Evolutionary conservation across 2,888 invertebrate species (phyloP).

Genomic region (Taenaris catops): DNA sequence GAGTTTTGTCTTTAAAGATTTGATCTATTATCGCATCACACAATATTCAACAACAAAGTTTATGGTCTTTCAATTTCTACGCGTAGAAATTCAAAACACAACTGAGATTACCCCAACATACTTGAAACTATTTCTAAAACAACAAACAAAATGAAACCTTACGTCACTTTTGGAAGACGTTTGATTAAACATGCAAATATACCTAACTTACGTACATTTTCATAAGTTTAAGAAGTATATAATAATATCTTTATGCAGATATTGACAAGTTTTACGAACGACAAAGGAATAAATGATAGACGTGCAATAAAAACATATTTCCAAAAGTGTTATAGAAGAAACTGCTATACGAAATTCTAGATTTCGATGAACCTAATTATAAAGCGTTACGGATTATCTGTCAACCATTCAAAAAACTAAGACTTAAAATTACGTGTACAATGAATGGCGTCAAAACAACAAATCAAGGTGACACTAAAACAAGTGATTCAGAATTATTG

Average conservation of each 20-base stretch:
- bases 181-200: conserved; percentile 71
- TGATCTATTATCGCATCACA: no score
- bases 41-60: no score
- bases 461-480: conserved; percentile 24
- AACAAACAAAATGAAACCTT: conserved; percentile 41
- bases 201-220: conserved; percentile 60
- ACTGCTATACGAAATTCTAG: conserved; percentile 67
- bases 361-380: conserved; percentile 75
- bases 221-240: conserved; percentile 40
- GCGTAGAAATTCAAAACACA: no score
- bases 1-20: no score
- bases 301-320: conserved; percentile 60
- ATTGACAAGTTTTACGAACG: conserved; percentile 30
- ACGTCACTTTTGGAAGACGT: conserved; percentile 79
- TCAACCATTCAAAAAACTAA: conserved; percentile 51
- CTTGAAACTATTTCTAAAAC: no score
- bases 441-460: conserved; percentile 25
- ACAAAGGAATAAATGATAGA: conserved; percentile 27
- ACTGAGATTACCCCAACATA: no score
- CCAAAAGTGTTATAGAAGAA: conserved; percentile 56
- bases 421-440: conserved; percentile 41
- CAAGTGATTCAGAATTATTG: conserved; percentile 34
- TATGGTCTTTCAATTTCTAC: no score
- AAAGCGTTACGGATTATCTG: conserved; percentile 75
- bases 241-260: conserved; percentile 36